phyloP scores from a whole-genome alignment of 2,888 invertebrate genomes.

The Folsomia candida region DNA sequence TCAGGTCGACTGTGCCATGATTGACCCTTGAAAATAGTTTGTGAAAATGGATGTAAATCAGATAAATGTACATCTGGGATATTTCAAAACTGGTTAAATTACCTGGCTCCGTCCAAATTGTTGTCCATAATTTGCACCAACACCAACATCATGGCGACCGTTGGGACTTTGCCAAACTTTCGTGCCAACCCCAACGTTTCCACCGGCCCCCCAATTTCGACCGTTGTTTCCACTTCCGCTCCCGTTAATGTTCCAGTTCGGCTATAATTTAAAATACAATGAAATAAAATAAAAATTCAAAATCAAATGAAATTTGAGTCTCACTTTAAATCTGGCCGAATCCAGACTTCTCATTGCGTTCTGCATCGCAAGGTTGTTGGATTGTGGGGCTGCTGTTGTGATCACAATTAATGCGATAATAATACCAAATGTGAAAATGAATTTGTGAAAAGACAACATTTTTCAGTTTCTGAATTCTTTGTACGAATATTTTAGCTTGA shows the following conservation, averaged over 20 bases:
- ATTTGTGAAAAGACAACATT: too few relatives aligned
- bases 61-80: background rate
- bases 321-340: background rate
- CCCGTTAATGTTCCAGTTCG: slow-evolving; percentile 27
- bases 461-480: too few relatives aligned
- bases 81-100: background rate
- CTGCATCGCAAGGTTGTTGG: slow-evolving; percentile 27
- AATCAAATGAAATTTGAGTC: too few relatives aligned
- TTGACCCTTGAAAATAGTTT: slow-evolving; percentile 24
- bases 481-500: too few relatives aligned
- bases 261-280: slow-evolving; percentile 19
- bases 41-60: slow-evolving; percentile 9
- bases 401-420: background rate
- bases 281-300: background rate
- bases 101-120: slow-evolving; percentile 26
- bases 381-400: slow-evolving; percentile 16
- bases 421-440: background rate
- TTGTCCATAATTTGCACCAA: slow-evolving; percentile 31
- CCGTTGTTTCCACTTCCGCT: slow-evolving; percentile 34
- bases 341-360: slow-evolving; percentile 6
- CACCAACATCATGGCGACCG: slow-evolving; percentile 34
- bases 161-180: slow-evolving; percentile 41
- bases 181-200: slow-evolving; percentile 28
- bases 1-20: slow-evolving; percentile 22
- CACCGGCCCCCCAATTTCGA: slow-evolving; percentile 33